Percentiles rank a stretch among this genome's conserved stretches.
Evolutionary conservation across 1,140 invertebrate genomes (phyloP).

Genomic region (Zaprionus taronus): DNA sequence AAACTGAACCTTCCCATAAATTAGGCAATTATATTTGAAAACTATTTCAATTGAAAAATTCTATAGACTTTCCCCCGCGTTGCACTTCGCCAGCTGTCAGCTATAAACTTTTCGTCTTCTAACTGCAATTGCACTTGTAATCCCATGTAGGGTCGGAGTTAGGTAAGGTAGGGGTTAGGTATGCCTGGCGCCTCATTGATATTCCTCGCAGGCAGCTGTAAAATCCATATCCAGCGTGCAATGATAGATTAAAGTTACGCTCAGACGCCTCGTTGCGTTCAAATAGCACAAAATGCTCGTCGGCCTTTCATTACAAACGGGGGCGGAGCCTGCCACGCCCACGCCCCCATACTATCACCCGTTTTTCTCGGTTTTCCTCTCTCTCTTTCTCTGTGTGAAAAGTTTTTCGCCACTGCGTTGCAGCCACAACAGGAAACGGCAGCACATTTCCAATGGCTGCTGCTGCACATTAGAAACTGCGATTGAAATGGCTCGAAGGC

Average conservation of each 20-base stretch:
- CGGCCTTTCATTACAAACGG: conserved; percentile 7
- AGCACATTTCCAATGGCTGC: conserved; percentile 7
- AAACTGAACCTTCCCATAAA: too few relatives aligned
- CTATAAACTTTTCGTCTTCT: background rate
- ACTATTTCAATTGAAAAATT: background rate
- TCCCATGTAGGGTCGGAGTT: background rate
- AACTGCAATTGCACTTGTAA: conserved; percentile 5
- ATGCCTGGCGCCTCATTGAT: conserved; percentile 43
- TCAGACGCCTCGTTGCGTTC: conserved; percentile 51
- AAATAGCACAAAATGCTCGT: conserved; percentile 52
- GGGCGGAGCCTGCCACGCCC: too few relatives aligned
- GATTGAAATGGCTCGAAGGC: conserved; percentile 49
- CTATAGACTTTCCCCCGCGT: background rate
- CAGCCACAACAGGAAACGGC: conserved; percentile 47
- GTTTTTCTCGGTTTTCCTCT: too few relatives aligned
- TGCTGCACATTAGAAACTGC: conserved; percentile 42
- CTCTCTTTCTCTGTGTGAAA: background rate
- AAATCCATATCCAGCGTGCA: conserved; percentile 52
- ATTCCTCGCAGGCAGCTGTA: conserved; percentile 37
- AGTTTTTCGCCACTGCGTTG: conserved; percentile 30
- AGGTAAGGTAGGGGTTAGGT: background rate
- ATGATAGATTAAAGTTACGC: conserved; percentile 70
- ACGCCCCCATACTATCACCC: too few relatives aligned
- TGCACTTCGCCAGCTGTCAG: too few relatives aligned
- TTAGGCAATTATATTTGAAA: too few relatives aligned